phyloP scores from a whole-genome alignment of 64 coral and sea anemone species.

The Exaiptasia diaphana region DNA sequence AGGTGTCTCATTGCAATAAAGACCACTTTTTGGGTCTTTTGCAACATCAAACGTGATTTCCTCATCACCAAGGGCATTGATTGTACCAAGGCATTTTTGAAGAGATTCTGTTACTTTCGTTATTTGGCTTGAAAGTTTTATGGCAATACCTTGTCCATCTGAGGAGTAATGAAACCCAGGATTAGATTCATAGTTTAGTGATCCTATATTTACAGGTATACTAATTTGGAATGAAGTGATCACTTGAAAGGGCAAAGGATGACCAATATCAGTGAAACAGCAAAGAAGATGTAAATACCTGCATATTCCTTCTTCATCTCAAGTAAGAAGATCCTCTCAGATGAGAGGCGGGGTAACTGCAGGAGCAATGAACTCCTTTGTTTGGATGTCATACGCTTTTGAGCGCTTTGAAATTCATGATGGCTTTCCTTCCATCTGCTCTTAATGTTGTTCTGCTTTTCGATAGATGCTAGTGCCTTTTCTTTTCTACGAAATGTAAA shows the following conservation, averaged over 20 bases:
- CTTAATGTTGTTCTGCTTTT: not conserved
- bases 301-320: slow-evolving; percentile 48
- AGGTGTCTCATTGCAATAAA: not conserved
- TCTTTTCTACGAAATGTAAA: not conserved
- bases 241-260: not conserved
- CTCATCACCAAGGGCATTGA: not conserved
- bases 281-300: slow-evolving; percentile 1
- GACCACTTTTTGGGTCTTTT: not conserved
- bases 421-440: not conserved
- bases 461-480: not conserved
- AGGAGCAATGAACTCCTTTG: not conserved
- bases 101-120: not conserved
- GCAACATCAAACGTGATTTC: not conserved
- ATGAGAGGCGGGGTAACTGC: slow-evolving; percentile 5
- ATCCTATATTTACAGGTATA: too few species aligned
- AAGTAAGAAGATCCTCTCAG: slow-evolving; percentile 13
- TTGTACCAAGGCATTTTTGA: not conserved
- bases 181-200: too few species aligned
- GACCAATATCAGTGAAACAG: not conserved
- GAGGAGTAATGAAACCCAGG: not conserved
- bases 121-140: not conserved
- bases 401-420: not conserved
- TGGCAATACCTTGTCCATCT: not conserved
- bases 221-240: too few species aligned
- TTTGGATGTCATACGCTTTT: not conserved